Percentiles rank a stretch among this genome's conserved stretches.
phyloP scores from a whole-genome alignment of 1,140 invertebrate genomes.

The Aphis craccivora region DNA sequence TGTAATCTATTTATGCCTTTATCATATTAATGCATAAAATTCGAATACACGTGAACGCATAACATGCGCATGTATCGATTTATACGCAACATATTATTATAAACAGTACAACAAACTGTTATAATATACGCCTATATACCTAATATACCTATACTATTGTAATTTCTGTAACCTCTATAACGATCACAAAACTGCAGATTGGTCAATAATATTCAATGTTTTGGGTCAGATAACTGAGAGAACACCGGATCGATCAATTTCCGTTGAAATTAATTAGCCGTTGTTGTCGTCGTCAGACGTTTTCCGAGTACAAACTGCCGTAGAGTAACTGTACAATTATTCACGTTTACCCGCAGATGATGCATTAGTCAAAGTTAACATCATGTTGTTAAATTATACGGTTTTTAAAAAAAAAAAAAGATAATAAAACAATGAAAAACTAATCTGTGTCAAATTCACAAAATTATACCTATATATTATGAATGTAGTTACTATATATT shows the following conservation, averaged over 20 bases:
- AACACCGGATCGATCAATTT: constrained; percentile 23
- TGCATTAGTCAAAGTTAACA: constrained; percentile 2
- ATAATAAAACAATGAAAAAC: neutral
- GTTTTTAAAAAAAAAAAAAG: neutral
- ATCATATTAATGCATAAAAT: neutral
- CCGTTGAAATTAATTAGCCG: constrained; percentile 31
- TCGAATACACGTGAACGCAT: neutral
- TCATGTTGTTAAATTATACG: neutral
- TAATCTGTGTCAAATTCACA: constrained; percentile 21
- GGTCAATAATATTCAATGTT: constrained; percentile 29
- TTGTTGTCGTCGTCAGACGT: neutral
- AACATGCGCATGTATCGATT: neutral
- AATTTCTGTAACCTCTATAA: neutral
- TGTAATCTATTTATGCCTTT: too few relatives aligned
- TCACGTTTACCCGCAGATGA: neutral
- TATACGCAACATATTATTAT: neutral
- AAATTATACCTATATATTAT: neutral
- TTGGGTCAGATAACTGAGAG: constrained; percentile 35
- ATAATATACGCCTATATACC: neutral
- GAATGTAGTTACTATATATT: neutral
- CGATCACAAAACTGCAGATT: neutral
- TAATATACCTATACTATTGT: neutral
- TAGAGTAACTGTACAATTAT: constrained; percentile 39
- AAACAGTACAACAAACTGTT: neutral
- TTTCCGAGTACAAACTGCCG: neutral